phyloP scores from a whole-genome alignment of 2,113 vertebrate genomes.

The Phyllostomus discolor region DNA sequence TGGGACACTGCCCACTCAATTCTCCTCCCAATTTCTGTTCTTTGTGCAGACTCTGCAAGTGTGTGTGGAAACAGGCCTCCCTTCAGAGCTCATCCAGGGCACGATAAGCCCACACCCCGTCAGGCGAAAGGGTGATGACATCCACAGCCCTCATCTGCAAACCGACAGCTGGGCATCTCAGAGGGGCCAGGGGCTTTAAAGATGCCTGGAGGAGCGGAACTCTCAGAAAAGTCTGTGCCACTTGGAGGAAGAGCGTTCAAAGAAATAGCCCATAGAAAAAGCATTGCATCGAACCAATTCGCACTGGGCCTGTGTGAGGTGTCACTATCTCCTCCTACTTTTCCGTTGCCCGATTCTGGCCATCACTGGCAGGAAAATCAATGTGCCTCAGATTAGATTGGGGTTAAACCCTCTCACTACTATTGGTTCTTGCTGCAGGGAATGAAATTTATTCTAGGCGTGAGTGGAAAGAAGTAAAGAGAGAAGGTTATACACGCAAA shows the following conservation, averaged over 20 bases:
- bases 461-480: not conserved
- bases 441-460: not conserved
- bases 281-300: not conserved
- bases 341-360: not conserved
- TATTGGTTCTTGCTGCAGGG: not conserved
- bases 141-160: not conserved
- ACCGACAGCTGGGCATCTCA: not conserved
- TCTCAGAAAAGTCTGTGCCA: not conserved
- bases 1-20: slow-evolving; percentile 16
- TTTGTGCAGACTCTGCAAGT: slow-evolving; percentile 13
- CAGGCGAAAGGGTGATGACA: not conserved
- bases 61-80: not conserved
- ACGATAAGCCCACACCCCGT: not conserved
- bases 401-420: not conserved
- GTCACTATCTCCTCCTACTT: not conserved
- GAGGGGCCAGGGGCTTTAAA: not conserved
- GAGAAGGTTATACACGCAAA: not conserved
- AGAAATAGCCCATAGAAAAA: not conserved
- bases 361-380: not conserved
- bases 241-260: not conserved
- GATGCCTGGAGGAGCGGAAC: not conserved
- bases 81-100: not conserved
- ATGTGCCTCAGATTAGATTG: not conserved
- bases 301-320: not conserved
- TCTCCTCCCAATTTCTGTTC: slow-evolving; percentile 16